Base-by-base conservation (phyloP, 1,140 invertebrate species). In the Parapsyche elsis region DNA sequence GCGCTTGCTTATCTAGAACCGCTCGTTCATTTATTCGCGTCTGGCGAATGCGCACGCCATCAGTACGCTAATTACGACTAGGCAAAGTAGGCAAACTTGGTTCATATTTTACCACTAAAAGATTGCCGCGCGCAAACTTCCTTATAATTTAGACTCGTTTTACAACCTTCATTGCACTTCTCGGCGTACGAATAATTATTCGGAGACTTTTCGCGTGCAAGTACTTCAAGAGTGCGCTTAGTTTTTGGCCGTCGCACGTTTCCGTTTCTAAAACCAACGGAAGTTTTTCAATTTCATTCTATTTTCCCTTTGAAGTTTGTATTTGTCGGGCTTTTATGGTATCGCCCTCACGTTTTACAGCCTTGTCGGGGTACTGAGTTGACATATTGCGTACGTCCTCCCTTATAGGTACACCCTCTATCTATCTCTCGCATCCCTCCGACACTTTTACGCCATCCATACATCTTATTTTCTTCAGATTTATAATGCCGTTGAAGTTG, bases 21-120 rank as follows among this genome's bases (percentile, higher is more conserved):
- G 30, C 71, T 24, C 38, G 38, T 73, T 73, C 23, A 73, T 49
- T n/a, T 49, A 73, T 73, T 21, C 44, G 24, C 71, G 30, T 46
- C 38, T 46, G 14, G 71, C 71, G 23, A 26, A 30, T 23, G 64
- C 12, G 49, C 19, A 23, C 44, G 9, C 38, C 38, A 75, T 75
- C 23, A 75, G 19, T 30, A 24, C 73, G 76, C 76, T 77, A 77
- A 77, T 77, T 77, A 44, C 76, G 19, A 77, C 26, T 21, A 30
- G n/a, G 76, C 23, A 76, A 76, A 76, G 75, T 76, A 61, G 45
- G 23, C 76, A 59, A 76, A 76, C 74, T 76, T 19, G 74, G 53
- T 26, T 64, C 76, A 67, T 77, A 77, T 64, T 77, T 77, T 24
- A 77, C 49, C 38, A 9, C 16, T 61, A 26, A 76, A 61, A 61